Base-by-base conservation (phyloP, 2,797 vertebrate species). In the Petrocephalus schoutedeni region DNA sequence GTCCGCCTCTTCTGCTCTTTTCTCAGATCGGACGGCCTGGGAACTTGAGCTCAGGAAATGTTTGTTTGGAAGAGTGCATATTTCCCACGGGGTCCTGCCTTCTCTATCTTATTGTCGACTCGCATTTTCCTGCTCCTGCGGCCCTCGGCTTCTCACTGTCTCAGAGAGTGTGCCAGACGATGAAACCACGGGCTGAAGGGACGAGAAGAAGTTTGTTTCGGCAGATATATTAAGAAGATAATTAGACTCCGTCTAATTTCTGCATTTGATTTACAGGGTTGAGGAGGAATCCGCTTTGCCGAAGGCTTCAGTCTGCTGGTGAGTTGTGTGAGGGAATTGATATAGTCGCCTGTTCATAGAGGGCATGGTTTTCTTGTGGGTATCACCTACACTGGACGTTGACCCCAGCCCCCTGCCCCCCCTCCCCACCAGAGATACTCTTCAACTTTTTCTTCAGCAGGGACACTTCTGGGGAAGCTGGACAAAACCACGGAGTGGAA, bases 1-100 rank as follows among this genome's bases (percentile, higher is more conserved):
- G 61, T 84, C 28, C 19, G 16, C 80, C 6, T 19, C 45, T 49
- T n/a, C 53, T 14, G 28, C 64, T 21, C 64, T 28, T 12, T 49
- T 77, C 84, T 28, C 61, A 58, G 51, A 41, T 8, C 9, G 7
- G 56, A 4, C n/a, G 12, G 58, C 87, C 51, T 85, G 87, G 87
- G 28, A 85, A 54, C 61, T 71, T 0, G 9, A 57, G 36, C 23
- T 64, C 36, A 28, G 64, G 64, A 71, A 57, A 54, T 80, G 54
- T 86, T 59, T 86, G 85, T 86, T 88, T 86, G 74, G 67, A 61
- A 57, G 57, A 51, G 1, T 36, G 23, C 23, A 28, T 83, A 5
- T 87, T 89, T 71, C 86, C 58, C 88, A 88, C 41, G 36, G 87
- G 85, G 57, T 71, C 51, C 23, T 61, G 3, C 8, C 45, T 53